Conservation (phyloP, 2,113 vertebrate species). For the Percina caprodes region DNA sequence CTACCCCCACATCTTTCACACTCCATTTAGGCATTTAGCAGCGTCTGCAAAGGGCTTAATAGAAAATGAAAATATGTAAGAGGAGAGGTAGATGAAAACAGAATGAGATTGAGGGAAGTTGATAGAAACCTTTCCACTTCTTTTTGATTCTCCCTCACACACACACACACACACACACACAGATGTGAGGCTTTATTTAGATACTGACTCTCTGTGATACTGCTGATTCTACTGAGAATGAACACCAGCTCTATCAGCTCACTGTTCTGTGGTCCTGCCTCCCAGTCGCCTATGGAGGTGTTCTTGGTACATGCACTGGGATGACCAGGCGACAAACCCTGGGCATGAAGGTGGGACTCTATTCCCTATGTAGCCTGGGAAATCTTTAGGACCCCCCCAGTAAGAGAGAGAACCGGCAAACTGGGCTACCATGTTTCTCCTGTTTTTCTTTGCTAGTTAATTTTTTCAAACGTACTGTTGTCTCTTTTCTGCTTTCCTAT, state of each 20-base stretch:
- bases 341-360: constrained; percentile 11
- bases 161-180: too few species aligned
- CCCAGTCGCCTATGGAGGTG: background rate
- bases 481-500: background rate
- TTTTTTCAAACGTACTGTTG: background rate
- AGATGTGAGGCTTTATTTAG: background rate
- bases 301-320: background rate
- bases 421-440: background rate
- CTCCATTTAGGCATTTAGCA: constrained; percentile 9
- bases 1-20: background rate
- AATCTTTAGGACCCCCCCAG: background rate
- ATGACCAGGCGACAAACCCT: background rate
- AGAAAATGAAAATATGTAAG: constrained; percentile 14
- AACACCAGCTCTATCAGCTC: background rate
- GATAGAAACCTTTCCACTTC: background rate
- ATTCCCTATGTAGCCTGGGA: background rate
- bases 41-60: constrained; percentile 12
- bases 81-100: background rate
- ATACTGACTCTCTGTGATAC: background rate
- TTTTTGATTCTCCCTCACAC: too few species aligned
- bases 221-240: constrained; percentile 1
- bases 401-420: too few species aligned
- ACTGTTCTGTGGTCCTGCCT: background rate
- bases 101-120: background rate
- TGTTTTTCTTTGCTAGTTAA: background rate